phyloP scores from a whole-genome alignment of 2,797 vertebrate species.

The Peromyscus eremicus region DNA sequence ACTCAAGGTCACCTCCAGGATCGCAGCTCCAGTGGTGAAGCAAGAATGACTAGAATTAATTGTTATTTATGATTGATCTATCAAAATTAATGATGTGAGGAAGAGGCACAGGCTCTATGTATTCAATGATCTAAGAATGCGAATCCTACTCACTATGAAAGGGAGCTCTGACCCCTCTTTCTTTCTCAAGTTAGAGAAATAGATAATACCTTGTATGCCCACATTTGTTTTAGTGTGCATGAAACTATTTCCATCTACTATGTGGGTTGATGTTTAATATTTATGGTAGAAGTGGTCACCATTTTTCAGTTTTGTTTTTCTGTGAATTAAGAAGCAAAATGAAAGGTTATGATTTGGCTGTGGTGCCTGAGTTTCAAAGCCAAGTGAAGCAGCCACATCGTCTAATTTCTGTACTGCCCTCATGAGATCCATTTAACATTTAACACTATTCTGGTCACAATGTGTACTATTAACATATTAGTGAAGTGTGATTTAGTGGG shows the following conservation, averaged over 20 bases:
- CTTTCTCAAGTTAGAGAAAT: not conserved
- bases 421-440: constrained; percentile 20
- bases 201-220: not conserved
- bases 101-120: not conserved
- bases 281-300: not conserved
- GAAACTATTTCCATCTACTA: constrained; percentile 10
- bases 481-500: constrained; percentile 62
- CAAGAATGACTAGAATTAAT: constrained; percentile 1
- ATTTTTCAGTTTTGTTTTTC: constrained; percentile 18
- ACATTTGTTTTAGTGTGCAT: constrained; percentile 7
- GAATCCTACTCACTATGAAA: not conserved
- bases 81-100: not conserved
- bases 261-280: not conserved
- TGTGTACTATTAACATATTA: constrained; percentile 61
- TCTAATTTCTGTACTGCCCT: not conserved
- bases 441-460: constrained; percentile 42
- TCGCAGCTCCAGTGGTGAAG: not conserved
- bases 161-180: not conserved
- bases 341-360: constrained; percentile 1
- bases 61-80: not conserved
- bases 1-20: not conserved
- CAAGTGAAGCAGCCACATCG: not conserved
- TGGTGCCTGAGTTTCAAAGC: not conserved
- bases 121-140: not conserved
- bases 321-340: not conserved